These are phyloP conservation scores for Calycopis cecrops DNA, from an alignment of 1,140 invertebrate species.

Conservation along the genomic window DNA sequence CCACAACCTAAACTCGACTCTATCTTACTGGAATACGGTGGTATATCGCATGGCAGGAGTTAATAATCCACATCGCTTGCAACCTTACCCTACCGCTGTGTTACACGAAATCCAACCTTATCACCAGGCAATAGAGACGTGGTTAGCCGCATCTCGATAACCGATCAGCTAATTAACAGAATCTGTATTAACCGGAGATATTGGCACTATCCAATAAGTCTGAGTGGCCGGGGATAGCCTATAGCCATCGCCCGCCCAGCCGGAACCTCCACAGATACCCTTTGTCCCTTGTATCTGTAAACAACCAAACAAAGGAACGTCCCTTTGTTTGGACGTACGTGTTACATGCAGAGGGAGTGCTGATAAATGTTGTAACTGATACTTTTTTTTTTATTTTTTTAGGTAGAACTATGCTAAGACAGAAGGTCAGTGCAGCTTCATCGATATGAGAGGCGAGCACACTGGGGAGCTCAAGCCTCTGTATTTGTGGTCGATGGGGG, in stretches of 20 bases:
- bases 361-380: no score
- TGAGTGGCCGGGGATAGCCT: conserved; percentile 19
- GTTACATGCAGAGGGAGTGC: no score
- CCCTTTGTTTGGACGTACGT: no score
- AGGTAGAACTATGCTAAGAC: no score
- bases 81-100: conserved; percentile 1
- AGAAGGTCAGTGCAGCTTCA: no score
- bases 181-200: conserved; percentile 35
- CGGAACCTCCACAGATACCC: neutral
- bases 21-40: neutral
- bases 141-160: conserved; percentile 6
- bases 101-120: conserved; percentile 19
- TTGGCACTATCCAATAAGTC: conserved; percentile 35
- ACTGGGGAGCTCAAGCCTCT: no score
- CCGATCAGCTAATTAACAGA: conserved; percentile 34
- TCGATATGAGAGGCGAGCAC: no score
- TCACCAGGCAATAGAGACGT: neutral
- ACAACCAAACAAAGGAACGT: no score
- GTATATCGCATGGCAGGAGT: neutral
- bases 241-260: neutral
- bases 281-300: no score
- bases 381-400: no score
- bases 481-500: no score
- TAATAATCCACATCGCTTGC: conserved; percentile 21
- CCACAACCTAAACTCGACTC: conserved; percentile 18